Percentiles rank a stretch among this genome's conserved stretches.
Conservation (phyloP, 2,888 invertebrate genomes). For the Parochlus steinenii region DNA sequence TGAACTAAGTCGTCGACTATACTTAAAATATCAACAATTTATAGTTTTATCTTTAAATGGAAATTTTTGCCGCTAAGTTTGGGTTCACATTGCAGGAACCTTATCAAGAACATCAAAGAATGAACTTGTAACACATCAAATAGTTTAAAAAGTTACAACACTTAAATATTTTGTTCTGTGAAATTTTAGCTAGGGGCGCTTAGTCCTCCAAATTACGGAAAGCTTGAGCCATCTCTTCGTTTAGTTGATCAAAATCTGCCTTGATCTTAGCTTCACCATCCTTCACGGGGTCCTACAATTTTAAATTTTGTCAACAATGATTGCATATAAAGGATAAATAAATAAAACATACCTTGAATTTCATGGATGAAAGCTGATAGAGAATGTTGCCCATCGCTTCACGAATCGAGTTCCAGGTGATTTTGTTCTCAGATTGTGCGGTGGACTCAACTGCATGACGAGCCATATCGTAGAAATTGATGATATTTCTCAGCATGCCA, state of each 20-base stretch:
- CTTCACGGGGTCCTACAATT: conserved; percentile 79
- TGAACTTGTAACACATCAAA: no score
- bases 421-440: conserved; percentile 96
- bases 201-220: conserved; percentile 99
- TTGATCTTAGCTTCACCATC: conserved; percentile 97
- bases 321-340: conserved; percentile 8
- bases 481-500: conserved; percentile 97
- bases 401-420: conserved; percentile 94
- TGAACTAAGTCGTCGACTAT: no score
- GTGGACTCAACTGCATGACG: conserved; percentile 96
- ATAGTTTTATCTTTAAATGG: no score
- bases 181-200: conserved; percentile 20
- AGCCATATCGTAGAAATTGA: conserved; percentile 95
- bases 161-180: no score
- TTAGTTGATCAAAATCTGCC: conserved; percentile 88
- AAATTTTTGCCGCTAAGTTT: no score
- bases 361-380: conserved; percentile 97
- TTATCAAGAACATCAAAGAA: no score
- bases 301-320: conserved; percentile 6
- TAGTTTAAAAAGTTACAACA: no score
- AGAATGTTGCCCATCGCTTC: conserved; percentile 94
- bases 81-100: no score
- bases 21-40: no score
- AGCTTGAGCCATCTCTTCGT: conserved; percentile 92
- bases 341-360: conserved; percentile 66